These are phyloP conservation scores for Stratiomys singularior DNA, from an alignment of 2,888 invertebrate species.

Conservation along the genomic window DNA sequence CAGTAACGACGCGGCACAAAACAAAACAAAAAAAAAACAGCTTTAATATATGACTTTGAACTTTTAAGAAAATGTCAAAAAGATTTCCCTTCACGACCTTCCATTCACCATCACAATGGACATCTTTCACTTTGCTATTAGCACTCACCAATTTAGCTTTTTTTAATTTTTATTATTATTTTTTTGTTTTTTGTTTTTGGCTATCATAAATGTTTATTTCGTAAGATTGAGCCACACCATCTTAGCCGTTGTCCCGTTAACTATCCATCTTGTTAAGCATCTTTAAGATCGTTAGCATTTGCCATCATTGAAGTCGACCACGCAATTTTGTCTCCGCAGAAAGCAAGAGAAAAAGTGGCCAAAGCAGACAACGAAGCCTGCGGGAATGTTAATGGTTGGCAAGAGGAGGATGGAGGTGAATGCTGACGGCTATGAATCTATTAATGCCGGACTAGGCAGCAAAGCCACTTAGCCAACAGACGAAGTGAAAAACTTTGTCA, in stretches of 20 bases:
- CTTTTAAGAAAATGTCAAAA: no score
- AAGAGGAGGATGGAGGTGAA: background rate
- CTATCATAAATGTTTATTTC: background rate
- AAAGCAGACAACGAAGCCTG: no score
- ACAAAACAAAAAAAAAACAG: no score
- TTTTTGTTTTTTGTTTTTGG: no score
- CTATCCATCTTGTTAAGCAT: slow-evolving; percentile 5
- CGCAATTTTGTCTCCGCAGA: background rate
- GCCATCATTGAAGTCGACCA: background rate
- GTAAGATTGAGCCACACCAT: background rate
- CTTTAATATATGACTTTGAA: no score
- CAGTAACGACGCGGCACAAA: no score
- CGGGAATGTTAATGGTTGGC: no score
- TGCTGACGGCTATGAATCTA: background rate
- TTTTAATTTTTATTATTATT: no score
- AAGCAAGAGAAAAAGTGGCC: background rate
- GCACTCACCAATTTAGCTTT: no score
- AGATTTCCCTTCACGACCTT: no score
- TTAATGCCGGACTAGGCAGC: background rate
- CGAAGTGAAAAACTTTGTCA: slow-evolving; percentile 5
- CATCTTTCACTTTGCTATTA: no score
- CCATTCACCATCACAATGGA: no score
- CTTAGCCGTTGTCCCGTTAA: background rate
- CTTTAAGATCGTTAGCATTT: background rate
- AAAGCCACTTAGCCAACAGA: background rate